Percentiles rank a stretch among this genome's conserved stretches.
phyloP scores from a whole-genome alignment of 2,888 invertebrate species.

The Spialia ferax region DNA sequence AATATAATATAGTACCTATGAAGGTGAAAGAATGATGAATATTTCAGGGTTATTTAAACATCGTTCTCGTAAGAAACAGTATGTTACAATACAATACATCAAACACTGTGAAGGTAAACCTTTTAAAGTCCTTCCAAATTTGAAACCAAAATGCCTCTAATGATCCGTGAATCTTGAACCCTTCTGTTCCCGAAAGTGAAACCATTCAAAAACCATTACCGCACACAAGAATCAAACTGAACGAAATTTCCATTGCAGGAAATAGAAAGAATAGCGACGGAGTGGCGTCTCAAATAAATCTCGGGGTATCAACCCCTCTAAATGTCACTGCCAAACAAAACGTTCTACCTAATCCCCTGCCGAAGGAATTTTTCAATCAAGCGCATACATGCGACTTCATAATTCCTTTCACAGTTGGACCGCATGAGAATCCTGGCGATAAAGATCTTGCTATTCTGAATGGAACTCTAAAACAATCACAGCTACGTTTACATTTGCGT shows the following conservation, averaged over 20 bases:
- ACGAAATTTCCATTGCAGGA: slow-evolving; percentile 52
- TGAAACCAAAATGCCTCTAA: slow-evolving; percentile 1
- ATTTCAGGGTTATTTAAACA: not conserved
- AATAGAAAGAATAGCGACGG: slow-evolving; percentile 54
- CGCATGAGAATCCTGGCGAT: slow-evolving; percentile 62
- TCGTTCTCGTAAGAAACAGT: not conserved
- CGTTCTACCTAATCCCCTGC: slow-evolving; percentile 62
- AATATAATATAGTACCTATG: too few relatives aligned
- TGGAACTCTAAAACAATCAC: slow-evolving; percentile 42
- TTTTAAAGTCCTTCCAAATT: slow-evolving; percentile 7
- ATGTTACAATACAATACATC: too few relatives aligned
- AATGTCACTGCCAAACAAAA: slow-evolving; percentile 70
- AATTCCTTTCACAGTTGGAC: slow-evolving; percentile 67
- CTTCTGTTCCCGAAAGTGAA: slow-evolving; percentile 17
- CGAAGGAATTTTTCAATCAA: slow-evolving; percentile 81
- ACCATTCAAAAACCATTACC: slow-evolving; percentile 34
- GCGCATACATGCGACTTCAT: slow-evolving; percentile 73
- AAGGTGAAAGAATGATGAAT: not conserved
- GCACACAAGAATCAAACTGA: slow-evolving; percentile 40
- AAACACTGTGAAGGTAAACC: slow-evolving; percentile 3
- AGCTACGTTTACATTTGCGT: slow-evolving; percentile 45
- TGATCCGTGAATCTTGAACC: slow-evolving; percentile 17
- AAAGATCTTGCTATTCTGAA: slow-evolving; percentile 58
- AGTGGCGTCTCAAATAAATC: slow-evolving; percentile 55
- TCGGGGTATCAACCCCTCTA: slow-evolving; percentile 61